Evolutionary conservation across 2,113 vertebrate genomes (phyloP).

Genomic region (Thunnus thynnus): DNA sequence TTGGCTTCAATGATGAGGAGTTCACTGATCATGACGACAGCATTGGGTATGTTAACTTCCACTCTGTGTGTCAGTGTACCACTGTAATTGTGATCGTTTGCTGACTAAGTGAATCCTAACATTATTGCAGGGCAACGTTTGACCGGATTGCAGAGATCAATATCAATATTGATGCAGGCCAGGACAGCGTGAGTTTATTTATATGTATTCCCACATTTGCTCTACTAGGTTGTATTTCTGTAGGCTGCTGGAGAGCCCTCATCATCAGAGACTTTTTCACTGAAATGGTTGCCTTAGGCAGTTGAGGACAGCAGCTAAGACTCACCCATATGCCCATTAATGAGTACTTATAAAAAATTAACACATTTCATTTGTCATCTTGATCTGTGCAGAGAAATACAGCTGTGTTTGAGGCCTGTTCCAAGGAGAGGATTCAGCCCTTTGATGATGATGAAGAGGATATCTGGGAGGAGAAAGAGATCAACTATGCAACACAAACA

Average conservation of each 20-base stretch:
- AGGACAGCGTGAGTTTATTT: slow-evolving; percentile 90
- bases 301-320: no score
- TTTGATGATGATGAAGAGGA: slow-evolving; percentile 96
- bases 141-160: slow-evolving; percentile 96
- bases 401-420: slow-evolving; percentile 94
- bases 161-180: slow-evolving; percentile 91
- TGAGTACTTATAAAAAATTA: neutral
- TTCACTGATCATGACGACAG: slow-evolving; percentile 96
- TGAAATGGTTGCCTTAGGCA: no score
- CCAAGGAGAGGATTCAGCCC: slow-evolving; percentile 93
- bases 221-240: neutral
- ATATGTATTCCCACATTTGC: neutral
- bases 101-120: slow-evolving; percentile 14
- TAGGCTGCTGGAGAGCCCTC: neutral
- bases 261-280: no score
- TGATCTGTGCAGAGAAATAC: slow-evolving; percentile 85
- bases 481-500: slow-evolving; percentile 89
- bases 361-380: neutral
- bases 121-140: slow-evolving; percentile 90
- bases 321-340: neutral
- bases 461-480: slow-evolving; percentile 96
- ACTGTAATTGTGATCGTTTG: neutral
- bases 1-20: slow-evolving; percentile 97
- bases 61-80: neutral
- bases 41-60: slow-evolving; percentile 87